These are phyloP conservation scores for Leptosomus discolor DNA, from an alignment of 2,113 vertebrate species.

Conservation along the genomic window DNA sequence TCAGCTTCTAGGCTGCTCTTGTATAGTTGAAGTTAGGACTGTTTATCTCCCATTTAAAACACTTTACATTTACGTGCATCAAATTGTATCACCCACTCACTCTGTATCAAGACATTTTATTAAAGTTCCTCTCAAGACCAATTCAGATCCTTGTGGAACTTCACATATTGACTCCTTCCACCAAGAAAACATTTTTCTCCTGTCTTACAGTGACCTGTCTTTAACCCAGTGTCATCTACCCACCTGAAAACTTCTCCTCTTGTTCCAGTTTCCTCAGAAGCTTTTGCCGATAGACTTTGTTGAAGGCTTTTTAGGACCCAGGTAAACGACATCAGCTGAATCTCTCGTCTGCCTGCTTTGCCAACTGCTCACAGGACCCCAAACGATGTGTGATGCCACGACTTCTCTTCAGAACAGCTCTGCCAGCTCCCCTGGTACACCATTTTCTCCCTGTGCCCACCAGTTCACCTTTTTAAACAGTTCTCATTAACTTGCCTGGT, in stretches of 20 bases:
- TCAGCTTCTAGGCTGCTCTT: neutral
- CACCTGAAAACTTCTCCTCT: neutral
- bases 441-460: neutral
- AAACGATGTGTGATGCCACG: rapidly evolving
- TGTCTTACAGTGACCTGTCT: neutral
- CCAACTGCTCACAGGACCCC: neutral
- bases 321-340: neutral
- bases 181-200: rapidly evolving
- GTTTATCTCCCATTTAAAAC: neutral
- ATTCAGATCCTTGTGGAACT: neutral
- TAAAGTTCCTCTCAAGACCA: neutral
- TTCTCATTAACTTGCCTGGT: neutral
- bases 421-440: neutral
- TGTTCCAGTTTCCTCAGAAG: neutral
- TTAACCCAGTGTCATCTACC: neutral
- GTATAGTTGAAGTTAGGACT: neutral
- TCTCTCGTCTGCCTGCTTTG: neutral
- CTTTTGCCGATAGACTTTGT: neutral
- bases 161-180: neutral
- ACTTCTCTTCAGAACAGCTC: neutral
- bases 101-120: neutral
- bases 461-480: neutral
- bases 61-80: neutral
- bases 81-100: neutral
- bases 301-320: neutral